Evolutionary conservation across 2,797 vertebrate species (phyloP), one percentile per base, ranked within the genome.

Genomic region (Otolemur crassicaudatus): DNA sequence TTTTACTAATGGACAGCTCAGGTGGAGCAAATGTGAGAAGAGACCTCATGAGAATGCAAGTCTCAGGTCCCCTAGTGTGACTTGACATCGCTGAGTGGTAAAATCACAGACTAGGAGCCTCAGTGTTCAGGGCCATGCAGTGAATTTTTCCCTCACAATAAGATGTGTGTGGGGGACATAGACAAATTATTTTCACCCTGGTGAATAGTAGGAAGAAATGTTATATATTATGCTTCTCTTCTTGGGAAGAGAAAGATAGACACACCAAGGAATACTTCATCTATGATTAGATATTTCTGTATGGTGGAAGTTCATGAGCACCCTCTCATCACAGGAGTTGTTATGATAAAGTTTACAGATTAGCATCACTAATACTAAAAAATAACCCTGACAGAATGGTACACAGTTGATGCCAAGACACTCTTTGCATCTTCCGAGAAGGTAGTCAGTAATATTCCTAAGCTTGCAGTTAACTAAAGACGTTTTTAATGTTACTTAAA

Each of bases 401-500:
- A 20, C 29, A 20, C 67, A 77, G 25, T 76, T 58, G 31, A 34
- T 91, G 72, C 56, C 4, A 87, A 84, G 75, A 46, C 16, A 17
- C 63, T 90, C 63, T 77, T 79, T 77, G 65, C 43, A 84, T 86
- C 91, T 84, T 89, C 23, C 58, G 31, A n/a, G 58, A 43, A 63
- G 67, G 49, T 82, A 37, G 79, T 37, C 89, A 70, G 90, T n/a
- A n/a, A 58, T 40, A 75, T 91, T 83, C n/a, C 67, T 91, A 79
- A 94, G 23, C 49, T 67, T 69, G 29, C 43, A 75, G 43, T 97
- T 96, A 97, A 93, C 84, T 1, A 81, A 80, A 85, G 75, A 12
- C 31, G 79, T 34, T 95, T 82, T 79, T 89, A 11, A 81, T 93
- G 2, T 7, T 63, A 49, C 37, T 81, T 96, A 76, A 94, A 98